phyloP scores from a whole-genome alignment of 1,140 invertebrate species.

The Kradibia gibbosae region DNA sequence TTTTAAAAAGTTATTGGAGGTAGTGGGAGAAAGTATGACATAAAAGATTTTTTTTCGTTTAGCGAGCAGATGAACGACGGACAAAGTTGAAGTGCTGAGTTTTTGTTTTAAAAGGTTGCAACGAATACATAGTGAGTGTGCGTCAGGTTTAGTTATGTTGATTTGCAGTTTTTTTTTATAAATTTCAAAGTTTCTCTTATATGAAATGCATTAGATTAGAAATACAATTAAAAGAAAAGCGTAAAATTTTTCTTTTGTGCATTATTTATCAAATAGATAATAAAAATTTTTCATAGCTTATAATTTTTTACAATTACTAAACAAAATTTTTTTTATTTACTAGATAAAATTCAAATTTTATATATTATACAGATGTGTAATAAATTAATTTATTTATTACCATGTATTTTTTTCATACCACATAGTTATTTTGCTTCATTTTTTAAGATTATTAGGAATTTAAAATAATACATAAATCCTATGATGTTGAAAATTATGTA shows the following conservation, averaged over 20 bases:
- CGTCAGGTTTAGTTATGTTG: not conserved
- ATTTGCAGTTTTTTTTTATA: not conserved
- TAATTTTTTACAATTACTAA: no score
- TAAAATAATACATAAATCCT: no score
- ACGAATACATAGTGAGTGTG: not conserved
- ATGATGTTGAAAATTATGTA: no score
- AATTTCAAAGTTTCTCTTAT: not conserved
- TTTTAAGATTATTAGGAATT: no score
- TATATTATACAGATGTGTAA: no score
- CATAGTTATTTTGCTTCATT: no score
- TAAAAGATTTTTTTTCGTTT: conserved; percentile 41
- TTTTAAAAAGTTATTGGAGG: conserved; percentile 39
- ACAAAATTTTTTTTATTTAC: no score
- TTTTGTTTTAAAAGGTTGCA: not conserved
- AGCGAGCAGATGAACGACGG: conserved; percentile 25
- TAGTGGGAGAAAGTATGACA: not conserved
- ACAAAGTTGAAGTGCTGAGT: not conserved
- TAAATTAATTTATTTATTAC: no score
- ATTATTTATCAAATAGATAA: not conserved
- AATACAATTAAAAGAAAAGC: not conserved
- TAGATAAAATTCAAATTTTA: no score
- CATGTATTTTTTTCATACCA: no score
- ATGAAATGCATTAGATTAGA: not conserved
- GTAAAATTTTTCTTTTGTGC: not conserved
- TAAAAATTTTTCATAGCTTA: no score